Evolutionary conservation across 2,113 vertebrate genomes (phyloP).

Genomic region (Neofelis nebulosa): DNA sequence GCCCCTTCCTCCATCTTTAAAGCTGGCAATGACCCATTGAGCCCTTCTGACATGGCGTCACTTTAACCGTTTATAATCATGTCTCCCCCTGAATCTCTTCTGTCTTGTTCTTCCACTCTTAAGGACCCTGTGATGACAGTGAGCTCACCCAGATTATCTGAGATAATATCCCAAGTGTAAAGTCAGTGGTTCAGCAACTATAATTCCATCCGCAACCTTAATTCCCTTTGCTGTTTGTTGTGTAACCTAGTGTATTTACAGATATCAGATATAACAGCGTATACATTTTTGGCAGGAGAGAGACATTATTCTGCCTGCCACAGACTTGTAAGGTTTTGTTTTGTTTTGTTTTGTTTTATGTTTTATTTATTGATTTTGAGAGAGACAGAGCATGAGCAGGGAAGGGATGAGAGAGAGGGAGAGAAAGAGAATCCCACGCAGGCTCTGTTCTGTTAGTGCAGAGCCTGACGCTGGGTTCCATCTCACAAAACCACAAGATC

Average conservation of each 20-base stretch:
- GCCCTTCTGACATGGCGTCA: background rate
- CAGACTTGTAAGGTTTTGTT: background rate
- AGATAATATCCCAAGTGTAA: background rate
- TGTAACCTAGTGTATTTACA: background rate
- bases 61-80: background rate
- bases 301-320: background rate
- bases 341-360: background rate
- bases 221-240: background rate
- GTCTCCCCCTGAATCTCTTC: background rate
- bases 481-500: no score
- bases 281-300: background rate
- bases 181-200: background rate
- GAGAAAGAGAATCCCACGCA: no score
- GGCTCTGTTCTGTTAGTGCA: no score
- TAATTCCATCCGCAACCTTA: background rate
- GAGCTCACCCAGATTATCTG: background rate
- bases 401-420: no score
- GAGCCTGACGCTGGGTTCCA: no score
- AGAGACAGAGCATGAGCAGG: no score
- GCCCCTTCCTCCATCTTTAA: background rate
- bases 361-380: no score
- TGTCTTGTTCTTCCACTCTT: background rate
- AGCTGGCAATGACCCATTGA: background rate
- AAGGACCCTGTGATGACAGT: background rate
- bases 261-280: background rate